Base-by-base conservation (phyloP, 2,797 vertebrate species). In the Hapalemur alaotrensis region DNA sequence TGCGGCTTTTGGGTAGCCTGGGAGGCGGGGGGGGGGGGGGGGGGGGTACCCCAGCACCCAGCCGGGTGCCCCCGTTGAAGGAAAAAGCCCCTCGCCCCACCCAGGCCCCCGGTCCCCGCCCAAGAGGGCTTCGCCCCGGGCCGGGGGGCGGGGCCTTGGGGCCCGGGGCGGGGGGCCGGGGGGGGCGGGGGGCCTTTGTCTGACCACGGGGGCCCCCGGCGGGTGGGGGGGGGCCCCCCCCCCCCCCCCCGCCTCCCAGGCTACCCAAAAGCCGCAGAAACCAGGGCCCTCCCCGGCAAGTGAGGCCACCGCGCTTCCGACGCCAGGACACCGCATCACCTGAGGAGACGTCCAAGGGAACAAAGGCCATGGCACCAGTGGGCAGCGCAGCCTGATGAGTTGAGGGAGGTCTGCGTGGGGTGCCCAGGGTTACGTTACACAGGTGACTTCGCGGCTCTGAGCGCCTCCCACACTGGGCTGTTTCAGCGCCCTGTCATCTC, bases 401-500 rank as follows among this genome's bases (percentile, higher is more conserved):
- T n/a, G 7, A 11, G 41, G 28, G 1, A 10, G 32, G 28, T 38
- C 52, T 11, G 48, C 30, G 20, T 90, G 4, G 2, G 18, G 94
- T 50, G 10, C 83, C 28, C 18, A 38, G n/a, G 59, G 28, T 50
- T 13, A 15, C n/a, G 23, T 75, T 30, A 52, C 48, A 61, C 1
- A 1, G n/a, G 5, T 9, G 69, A 35, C 3, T 2, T 5, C 13
- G 22, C 0, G 4, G 22, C 11, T 69, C 43, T 13, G 20, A 5
- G 76, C 13, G 25, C 18, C 43, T n/a, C 41, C 4, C 1, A 50
- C 41, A 1, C 65, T 0, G 1, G 20, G 28, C 79, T 9, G 17
- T 67, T 17, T 18, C 8, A 10, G 57, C 17, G 32, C 20, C 23
- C 63, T 4, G n/a, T 9, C 7, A 25, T 4, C 0, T 2, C 2